phyloP scores from a whole-genome alignment of 2,113 vertebrate species.

The Loxodonta africana region DNA sequence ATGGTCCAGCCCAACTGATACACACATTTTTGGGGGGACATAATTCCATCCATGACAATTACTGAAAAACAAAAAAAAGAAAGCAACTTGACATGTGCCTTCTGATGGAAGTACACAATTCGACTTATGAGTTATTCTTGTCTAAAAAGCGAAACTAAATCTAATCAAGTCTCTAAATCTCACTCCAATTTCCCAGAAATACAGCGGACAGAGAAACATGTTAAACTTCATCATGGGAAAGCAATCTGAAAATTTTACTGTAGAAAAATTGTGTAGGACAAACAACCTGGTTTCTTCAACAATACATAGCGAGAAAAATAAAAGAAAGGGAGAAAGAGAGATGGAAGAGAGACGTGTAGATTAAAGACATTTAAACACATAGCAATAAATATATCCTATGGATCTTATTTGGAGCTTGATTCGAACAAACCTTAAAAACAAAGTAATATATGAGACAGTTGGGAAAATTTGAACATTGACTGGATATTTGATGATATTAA shows the following conservation, averaged over 20 bases:
- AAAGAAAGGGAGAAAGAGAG: neutral
- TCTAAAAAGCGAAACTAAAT: neutral
- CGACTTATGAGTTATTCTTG: neutral
- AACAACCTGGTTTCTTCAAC: neutral
- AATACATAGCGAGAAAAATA: constrained; percentile 28
- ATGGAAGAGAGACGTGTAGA: neutral
- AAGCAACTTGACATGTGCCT: neutral
- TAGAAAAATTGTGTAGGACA: neutral
- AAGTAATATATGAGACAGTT: neutral
- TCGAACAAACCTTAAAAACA: neutral
- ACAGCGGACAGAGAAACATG: neutral
- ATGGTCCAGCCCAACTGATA: no score
- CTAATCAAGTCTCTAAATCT: neutral
- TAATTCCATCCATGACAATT: no score
- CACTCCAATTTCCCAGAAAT: neutral
- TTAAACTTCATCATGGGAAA: neutral
- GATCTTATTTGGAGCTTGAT: neutral
- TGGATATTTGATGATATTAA: neutral
- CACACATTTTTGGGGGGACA: no score
- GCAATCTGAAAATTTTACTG: neutral
- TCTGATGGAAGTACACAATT: neutral
- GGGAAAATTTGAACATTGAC: no score
- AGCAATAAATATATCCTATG: neutral
- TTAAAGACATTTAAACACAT: neutral
- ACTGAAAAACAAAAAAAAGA: no score